A percentile compares a stretch with the other conserved stretches of the same genome.
These are phyloP conservation scores for Isaurus tuberculatus DNA, from an alignment of 92 coral and sea anemone genomes.

Conservation along the genomic window DNA sequence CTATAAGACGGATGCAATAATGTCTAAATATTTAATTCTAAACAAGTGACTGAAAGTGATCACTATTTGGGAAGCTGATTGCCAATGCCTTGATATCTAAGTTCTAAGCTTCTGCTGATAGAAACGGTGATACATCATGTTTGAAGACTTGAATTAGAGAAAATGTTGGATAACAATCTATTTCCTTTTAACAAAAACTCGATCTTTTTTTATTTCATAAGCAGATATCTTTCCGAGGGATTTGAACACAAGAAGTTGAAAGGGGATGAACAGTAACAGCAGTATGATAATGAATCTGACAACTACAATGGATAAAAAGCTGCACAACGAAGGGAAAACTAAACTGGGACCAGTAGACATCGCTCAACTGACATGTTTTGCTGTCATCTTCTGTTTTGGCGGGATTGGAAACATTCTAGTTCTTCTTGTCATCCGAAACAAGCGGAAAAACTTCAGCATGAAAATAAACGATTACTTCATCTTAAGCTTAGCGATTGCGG, in stretches of 20 bases:
- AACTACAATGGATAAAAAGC: not conserved
- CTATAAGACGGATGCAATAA: no score
- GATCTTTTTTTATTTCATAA: not conserved
- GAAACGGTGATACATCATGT: no score
- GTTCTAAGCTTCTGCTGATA: no score
- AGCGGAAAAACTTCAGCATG: constrained; percentile 57
- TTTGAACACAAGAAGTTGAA: not conserved
- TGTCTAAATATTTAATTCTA: no score
- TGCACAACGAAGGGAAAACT: not conserved
- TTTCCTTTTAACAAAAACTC: not conserved
- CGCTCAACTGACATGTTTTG: constrained; percentile 64
- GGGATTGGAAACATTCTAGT: constrained; percentile 77
- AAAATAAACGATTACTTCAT: constrained; percentile 81
- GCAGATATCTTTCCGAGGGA: not conserved
- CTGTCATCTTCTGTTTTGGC: constrained; percentile 67
- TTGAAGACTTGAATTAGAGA: no score
- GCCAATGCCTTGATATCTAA: no score
- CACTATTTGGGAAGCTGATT: no score
- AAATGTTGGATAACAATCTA: not conserved
- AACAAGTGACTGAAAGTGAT: no score
- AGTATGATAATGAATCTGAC: constrained; percentile 1
- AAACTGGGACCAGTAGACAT: constrained; percentile 47
- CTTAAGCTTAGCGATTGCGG: constrained; percentile 72
- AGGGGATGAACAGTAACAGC: not conserved
- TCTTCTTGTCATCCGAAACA: constrained; percentile 67